Evolutionary conservation across 2,888 invertebrate species (phyloP).

Genomic region (Epiblema foenella): DNA sequence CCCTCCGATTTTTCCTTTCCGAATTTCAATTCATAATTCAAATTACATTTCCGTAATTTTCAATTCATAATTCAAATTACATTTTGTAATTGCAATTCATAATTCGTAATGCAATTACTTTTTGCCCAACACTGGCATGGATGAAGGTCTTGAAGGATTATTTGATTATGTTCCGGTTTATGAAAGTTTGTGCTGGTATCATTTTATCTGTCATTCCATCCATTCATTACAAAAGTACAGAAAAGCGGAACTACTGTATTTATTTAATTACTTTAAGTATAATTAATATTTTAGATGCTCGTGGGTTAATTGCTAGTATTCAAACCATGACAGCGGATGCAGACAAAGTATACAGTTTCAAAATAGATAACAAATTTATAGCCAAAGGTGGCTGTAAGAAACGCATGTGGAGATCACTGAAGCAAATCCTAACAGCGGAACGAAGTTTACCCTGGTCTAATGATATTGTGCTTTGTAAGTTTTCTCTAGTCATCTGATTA

Average conservation of each 20-base stretch:
- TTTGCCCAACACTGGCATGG: too few relatives aligned
- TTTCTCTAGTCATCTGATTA: neutral
- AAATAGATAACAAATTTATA: constrained; percentile 80
- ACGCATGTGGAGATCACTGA: constrained; percentile 94
- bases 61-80: too few relatives aligned
- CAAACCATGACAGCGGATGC: constrained; percentile 63
- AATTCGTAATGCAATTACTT: too few relatives aligned
- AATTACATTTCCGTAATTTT: too few relatives aligned
- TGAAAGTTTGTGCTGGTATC: too few relatives aligned
- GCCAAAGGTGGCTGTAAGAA: constrained; percentile 88
- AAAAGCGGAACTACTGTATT: neutral
- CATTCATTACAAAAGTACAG: too few relatives aligned
- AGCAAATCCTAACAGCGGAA: constrained; percentile 94
- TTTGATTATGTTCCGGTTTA: too few relatives aligned
- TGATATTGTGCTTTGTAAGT: constrained; percentile 90
- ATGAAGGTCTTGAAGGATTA: too few relatives aligned
- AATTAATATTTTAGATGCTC: neutral
- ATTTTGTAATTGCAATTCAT: too few relatives aligned
- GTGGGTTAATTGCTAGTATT: neutral
- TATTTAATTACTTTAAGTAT: neutral
- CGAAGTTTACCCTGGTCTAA: constrained; percentile 91
- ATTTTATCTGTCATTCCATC: constrained; percentile 14
- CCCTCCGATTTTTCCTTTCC: too few relatives aligned
- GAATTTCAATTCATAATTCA: too few relatives aligned
- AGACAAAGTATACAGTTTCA: constrained; percentile 73